Evolutionary conservation across 2,888 invertebrate genomes (phyloP).

Genomic region (Diadegma fenestrale): DNA sequence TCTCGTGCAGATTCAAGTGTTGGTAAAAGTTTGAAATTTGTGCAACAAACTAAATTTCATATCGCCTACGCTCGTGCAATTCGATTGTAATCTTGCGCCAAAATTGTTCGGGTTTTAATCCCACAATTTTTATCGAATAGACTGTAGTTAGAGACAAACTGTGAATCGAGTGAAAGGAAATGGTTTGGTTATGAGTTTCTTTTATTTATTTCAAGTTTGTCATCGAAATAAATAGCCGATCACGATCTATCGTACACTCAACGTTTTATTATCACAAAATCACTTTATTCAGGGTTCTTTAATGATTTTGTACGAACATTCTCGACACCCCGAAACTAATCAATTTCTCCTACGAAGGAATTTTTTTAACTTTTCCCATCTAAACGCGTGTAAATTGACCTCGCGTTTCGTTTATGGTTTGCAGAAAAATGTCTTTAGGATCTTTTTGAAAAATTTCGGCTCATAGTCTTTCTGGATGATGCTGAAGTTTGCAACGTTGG

Average conservation of each 20-base stretch:
- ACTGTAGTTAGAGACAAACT: conserved; percentile 55
- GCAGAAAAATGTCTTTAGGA: too few species aligned
- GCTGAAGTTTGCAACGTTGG: too few species aligned
- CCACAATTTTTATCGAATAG: conserved; percentile 42
- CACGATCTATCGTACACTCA: background rate
- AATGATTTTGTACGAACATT: too few species aligned
- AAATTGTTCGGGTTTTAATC: conserved; percentile 31
- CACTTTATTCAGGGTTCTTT: too few species aligned
- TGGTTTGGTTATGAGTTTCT: background rate
- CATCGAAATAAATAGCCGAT: conserved; percentile 18
- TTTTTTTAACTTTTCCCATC: too few species aligned
- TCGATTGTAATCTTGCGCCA: conserved; percentile 43
- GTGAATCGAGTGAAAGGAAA: conserved; percentile 26
- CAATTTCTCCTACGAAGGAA: too few species aligned
- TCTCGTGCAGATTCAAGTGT: background rate
- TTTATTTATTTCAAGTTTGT: conserved; percentile 9
- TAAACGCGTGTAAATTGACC: too few species aligned
- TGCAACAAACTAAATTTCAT: background rate
- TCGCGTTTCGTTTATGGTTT: too few species aligned
- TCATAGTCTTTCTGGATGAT: too few species aligned
- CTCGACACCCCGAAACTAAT: too few species aligned
- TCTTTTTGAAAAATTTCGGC: too few species aligned
- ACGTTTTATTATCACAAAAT: too few species aligned
- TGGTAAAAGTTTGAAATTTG: background rate
- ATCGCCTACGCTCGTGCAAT: conserved; percentile 36